Conservation (phyloP, 1,140 invertebrate species). For the Drosophila cardini region DNA sequence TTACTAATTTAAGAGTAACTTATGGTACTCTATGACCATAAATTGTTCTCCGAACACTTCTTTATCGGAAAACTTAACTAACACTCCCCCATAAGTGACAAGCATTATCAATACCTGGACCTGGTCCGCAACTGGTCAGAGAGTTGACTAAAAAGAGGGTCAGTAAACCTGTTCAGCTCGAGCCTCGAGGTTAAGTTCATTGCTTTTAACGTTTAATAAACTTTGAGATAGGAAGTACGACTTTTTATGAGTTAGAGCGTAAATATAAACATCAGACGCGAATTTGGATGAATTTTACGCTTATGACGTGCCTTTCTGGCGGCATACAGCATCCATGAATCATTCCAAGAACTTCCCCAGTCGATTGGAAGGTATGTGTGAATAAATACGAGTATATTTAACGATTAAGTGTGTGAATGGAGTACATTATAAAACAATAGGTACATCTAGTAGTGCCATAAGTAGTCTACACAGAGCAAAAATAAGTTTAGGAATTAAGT, state of each 20-base stretch:
- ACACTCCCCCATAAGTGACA: not conserved
- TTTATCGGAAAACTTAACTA: too few relatives aligned
- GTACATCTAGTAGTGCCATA: not conserved
- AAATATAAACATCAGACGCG: not conserved
- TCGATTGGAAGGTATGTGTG: not conserved
- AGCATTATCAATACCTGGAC: not conserved
- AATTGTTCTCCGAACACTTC: too few relatives aligned
- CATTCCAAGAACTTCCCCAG: conserved; percentile 4
- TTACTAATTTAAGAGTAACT: not conserved
- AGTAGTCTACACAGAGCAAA: too few relatives aligned
- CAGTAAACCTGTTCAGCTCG: not conserved
- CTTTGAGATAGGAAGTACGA: not conserved
- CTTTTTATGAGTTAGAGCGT: not conserved
- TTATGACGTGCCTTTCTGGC: not conserved
- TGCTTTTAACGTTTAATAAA: conserved; percentile 1
- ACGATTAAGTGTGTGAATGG: not conserved
- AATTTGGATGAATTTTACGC: conserved; percentile 7
- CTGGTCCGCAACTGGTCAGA: not conserved
- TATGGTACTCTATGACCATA: not conserved
- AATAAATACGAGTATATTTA: conserved; percentile 24
- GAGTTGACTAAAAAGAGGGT: not conserved
- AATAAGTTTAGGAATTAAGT: too few relatives aligned
- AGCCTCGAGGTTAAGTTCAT: not conserved
- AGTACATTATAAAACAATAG: conserved; percentile 4
- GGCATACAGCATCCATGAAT: not conserved